Conservation (phyloP, 2,888 invertebrate species). For the Buathra laborator region DNA sequence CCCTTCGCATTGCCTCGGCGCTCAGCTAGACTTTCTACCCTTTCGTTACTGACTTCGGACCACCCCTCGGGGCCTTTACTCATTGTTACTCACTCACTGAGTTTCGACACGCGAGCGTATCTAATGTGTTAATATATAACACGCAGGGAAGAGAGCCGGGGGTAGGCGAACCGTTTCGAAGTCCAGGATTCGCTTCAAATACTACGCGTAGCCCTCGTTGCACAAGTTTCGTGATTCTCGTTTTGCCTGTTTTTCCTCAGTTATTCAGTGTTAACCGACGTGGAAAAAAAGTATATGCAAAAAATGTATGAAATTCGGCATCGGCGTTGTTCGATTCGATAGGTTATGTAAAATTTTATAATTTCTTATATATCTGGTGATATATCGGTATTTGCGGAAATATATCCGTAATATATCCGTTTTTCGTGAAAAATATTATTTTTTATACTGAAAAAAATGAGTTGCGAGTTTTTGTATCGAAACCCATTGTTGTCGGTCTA, state of each 20-base stretch:
- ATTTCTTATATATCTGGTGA: no score
- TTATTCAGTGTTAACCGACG: no score
- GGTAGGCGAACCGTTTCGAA: slow-evolving; percentile 47
- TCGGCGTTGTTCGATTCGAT: no score
- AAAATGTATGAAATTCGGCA: neutral
- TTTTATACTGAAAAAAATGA: no score
- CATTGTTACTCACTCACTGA: slow-evolving; percentile 82
- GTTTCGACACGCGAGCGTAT: slow-evolving; percentile 82
- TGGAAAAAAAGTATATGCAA: no score
- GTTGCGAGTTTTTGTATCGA: no score
- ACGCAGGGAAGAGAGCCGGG: slow-evolving; percentile 70
- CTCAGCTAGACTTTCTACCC: neutral
- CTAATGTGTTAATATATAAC: slow-evolving; percentile 83
- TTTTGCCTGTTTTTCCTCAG: no score
- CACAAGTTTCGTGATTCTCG: neutral
- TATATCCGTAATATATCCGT: no score
- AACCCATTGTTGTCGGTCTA: no score
- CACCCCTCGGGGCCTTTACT: slow-evolving; percentile 66
- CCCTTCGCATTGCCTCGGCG: slow-evolving; percentile 3
- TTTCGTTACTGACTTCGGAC: slow-evolving; percentile 30
- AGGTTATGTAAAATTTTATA: no score
- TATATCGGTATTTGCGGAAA: no score
- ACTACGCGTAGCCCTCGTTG: neutral
- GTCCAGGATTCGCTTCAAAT: slow-evolving; percentile 15
- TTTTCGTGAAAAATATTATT: no score